Conservation (phyloP, 2,888 invertebrate genomes). For the Heliconius charithonia region DNA sequence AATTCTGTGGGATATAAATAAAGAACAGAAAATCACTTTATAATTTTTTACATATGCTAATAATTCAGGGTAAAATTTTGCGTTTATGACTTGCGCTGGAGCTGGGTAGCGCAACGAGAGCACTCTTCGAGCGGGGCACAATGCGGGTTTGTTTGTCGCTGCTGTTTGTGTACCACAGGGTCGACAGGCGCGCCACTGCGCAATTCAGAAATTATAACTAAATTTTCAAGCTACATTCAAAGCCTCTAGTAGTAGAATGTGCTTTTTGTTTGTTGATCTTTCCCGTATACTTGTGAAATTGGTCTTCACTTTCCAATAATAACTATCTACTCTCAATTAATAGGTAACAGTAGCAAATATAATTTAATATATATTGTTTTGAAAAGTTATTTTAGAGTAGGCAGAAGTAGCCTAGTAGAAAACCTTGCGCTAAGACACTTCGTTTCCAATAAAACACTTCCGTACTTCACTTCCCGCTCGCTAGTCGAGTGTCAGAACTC, state of each 20-base stretch:
- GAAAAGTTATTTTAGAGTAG: background rate
- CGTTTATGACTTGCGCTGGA: slow-evolving; percentile 43
- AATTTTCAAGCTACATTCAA: slow-evolving; percentile 65
- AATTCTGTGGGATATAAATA: background rate
- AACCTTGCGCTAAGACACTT: background rate
- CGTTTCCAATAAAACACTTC: background rate
- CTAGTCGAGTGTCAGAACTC: background rate
- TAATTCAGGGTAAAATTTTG: background rate
- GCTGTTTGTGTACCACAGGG: slow-evolving; percentile 61
- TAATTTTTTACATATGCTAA: background rate
- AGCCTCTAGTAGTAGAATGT: slow-evolving; percentile 42
- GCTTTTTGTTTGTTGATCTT: slow-evolving; percentile 36
- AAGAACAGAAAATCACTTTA: background rate
- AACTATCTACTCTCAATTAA: background rate
- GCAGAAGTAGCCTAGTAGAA: background rate
- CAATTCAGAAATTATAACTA: slow-evolving; percentile 70
- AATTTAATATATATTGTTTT: background rate
- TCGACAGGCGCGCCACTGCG: slow-evolving; percentile 51
- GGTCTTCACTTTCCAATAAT: background rate
- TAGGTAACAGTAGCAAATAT: background rate
- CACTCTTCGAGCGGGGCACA: slow-evolving; percentile 62
- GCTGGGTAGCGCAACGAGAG: slow-evolving; percentile 51
- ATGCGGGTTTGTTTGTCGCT: slow-evolving; percentile 68
- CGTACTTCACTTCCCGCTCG: background rate
- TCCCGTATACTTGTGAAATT: slow-evolving; percentile 9